phyloP scores from a whole-genome alignment of 2,888 invertebrate species.

The Hylaea fasciaria region DNA sequence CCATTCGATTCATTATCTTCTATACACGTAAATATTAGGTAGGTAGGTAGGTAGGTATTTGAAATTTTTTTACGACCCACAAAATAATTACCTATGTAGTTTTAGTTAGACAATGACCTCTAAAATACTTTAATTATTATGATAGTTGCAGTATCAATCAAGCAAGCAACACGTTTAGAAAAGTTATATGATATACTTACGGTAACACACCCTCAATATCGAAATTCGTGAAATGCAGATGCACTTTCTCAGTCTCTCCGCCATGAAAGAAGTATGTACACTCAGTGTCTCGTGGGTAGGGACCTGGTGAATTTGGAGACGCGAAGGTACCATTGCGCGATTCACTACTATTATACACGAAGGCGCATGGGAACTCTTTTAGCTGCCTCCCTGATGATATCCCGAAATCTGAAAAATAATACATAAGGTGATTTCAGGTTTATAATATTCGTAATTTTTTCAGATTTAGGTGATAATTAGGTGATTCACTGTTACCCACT shows the following conservation, averaged over 20 bases:
- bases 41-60: no score
- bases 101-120: no score
- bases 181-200: conserved; percentile 84
- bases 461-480: no score
- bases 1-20: no score
- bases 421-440: neutral
- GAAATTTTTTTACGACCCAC: no score
- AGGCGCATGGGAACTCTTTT: conserved; percentile 92
- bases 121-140: no score
- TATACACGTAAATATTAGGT: no score
- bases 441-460: no score
- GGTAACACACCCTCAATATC: conserved; percentile 97
- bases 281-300: conserved; percentile 94
- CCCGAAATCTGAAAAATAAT: conserved; percentile 90
- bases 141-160: no score
- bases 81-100: no score
- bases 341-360: conserved; percentile 93
- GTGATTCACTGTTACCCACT: no score
- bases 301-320: conserved; percentile 96
- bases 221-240: conserved; percentile 94
- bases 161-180: no score
- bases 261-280: conserved; percentile 97
- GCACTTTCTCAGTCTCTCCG: conserved; percentile 89
- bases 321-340: conserved; percentile 92
- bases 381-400: conserved; percentile 92